phyloP scores from a whole-genome alignment of 2,113 vertebrate genomes.

The Sturnira hondurensis region DNA sequence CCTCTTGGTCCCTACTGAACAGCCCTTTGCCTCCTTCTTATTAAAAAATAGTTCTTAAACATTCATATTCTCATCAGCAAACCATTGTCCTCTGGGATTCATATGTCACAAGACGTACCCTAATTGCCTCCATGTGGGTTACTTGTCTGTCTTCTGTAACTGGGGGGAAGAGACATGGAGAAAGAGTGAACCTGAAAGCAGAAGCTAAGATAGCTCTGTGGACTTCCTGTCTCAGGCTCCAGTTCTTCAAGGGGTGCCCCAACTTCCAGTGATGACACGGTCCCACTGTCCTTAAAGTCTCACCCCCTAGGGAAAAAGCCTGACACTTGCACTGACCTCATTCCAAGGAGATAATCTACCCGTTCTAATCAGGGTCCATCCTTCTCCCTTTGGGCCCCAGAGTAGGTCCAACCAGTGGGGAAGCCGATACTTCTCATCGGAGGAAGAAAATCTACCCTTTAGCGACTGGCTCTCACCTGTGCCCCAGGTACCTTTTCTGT shows the following conservation, averaged over 20 bases:
- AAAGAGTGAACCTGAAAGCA: not conserved
- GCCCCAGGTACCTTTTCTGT: not conserved
- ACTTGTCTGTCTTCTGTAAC: not conserved
- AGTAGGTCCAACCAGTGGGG: not conserved
- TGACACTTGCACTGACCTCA: not conserved
- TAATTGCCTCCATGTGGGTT: not conserved
- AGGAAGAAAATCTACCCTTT: not conserved
- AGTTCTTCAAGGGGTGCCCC: not conserved
- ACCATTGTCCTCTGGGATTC: not conserved
- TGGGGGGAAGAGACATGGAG: not conserved
- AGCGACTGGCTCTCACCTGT: not conserved
- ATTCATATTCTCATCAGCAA: not conserved
- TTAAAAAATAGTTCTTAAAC: slow-evolving; percentile 6
- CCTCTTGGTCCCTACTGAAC: not conserved
- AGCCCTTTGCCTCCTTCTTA: not conserved
- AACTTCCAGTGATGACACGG: fast-evolving
- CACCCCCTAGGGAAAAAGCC: not conserved
- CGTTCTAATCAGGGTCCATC: not conserved
- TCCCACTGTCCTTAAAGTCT: not conserved
- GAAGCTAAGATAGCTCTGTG: not conserved
- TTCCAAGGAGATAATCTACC: not conserved
- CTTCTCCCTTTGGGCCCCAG: not conserved
- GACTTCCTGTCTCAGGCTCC: not conserved
- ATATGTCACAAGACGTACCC: not conserved
- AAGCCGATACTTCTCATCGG: not conserved